Evolutionary conservation across 2,888 invertebrate species (phyloP), one percentile per base, ranked within the genome.

Genomic region (Lepetodrilus schrolli): DNA sequence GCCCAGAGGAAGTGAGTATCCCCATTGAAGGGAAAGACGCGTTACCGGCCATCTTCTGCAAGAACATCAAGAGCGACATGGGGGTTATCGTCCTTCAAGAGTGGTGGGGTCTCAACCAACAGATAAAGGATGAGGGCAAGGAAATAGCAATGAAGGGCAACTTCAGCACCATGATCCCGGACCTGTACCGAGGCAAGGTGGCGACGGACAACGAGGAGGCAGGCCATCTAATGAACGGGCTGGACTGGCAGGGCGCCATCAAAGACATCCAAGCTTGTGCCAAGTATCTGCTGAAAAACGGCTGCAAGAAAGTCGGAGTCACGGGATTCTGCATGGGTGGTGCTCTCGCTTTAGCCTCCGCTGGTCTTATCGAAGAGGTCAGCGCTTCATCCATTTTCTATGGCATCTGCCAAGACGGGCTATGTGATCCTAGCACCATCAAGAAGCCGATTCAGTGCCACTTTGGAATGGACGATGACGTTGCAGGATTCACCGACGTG

Each of bases 241-340:
- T 89, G 49, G 87, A 89, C 77, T 89, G 88, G 87, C 43, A 70
- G 1, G 88, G 88, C 3, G 89, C 88, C 0, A 78, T 88, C 8
- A 49, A 78, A 17, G 88, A 88, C 69, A 84, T 89, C 34, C 68
- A 77, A 50, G 88, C 80, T 2, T 84, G 85, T 26, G 86, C 83
- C n/a, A 71, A 77, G 65, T 85, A 76, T 73, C 79, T 88, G 8
- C 74, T 79, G 36, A n/a, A 17, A 4, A 75, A 72, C n/a, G 86
- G 87, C 3, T 86, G 87, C 71, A 75, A 65, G 17, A 77, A 87
- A 82, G 86, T 89, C 20, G 89, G 88, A 0, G 88, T 88, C n/a
- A 86, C 86, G 0, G 89, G 89, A 5, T 89, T 88, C 80, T 88
- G 89, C 74, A 87, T 89, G 88, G 89, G 89, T 20, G 88, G 89